Evolutionary conservation across 2,797 vertebrate genomes (phyloP).

Genomic region (Hirundo rustica): DNA sequence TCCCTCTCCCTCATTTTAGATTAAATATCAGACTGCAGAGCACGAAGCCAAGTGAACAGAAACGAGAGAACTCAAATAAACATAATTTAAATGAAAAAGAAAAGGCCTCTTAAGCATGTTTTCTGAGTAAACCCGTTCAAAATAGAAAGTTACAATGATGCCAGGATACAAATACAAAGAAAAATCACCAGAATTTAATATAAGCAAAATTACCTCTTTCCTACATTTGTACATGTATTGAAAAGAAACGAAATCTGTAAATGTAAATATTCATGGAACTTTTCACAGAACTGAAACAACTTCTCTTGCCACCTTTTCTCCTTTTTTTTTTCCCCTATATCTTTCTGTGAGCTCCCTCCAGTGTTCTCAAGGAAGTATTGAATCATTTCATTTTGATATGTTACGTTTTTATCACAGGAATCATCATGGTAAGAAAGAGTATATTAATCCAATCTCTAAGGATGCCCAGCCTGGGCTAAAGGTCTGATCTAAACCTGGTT

Average conservation of each 20-base stretch:
- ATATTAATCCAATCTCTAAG: not conserved
- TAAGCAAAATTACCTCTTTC: not conserved
- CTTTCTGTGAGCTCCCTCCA: conserved; percentile 73
- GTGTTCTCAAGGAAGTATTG: conserved; percentile 56
- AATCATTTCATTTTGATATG: not conserved
- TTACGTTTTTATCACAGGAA: not conserved
- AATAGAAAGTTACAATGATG: conserved; percentile 32
- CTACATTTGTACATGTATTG: not conserved
- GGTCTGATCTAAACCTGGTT: not conserved
- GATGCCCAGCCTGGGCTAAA: not conserved
- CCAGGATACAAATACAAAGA: not conserved
- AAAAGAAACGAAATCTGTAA: not conserved
- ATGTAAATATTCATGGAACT: not conserved
- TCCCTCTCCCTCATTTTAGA: conserved; percentile 44
- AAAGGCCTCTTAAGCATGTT: conserved; percentile 29
- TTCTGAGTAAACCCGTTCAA: not conserved
- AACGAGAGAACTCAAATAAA: conserved; percentile 67
- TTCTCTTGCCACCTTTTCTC: not conserved
- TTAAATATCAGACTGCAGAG: conserved; percentile 57
- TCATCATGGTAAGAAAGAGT: not conserved
- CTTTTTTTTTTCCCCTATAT: not conserved
- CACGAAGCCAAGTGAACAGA: conserved; percentile 54
- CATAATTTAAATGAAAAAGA: conserved; percentile 40
- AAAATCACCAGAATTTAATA: not conserved
- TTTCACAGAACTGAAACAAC: not conserved